Evolutionary conservation across 2,888 invertebrate species (phyloP).

Genomic region (Gymnosoma rotundatum): DNA sequence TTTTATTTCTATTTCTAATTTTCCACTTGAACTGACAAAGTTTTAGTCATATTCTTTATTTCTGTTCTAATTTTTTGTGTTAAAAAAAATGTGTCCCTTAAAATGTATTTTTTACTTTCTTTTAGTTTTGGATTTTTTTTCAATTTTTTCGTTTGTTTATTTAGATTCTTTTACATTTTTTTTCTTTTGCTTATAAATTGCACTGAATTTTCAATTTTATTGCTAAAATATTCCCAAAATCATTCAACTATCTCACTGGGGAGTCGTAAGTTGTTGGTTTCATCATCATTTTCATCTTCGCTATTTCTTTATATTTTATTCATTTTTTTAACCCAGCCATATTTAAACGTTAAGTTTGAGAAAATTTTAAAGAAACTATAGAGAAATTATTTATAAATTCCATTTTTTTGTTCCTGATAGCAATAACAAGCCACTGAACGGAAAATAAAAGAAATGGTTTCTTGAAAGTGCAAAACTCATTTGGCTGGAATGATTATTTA

Average conservation of each 20-base stretch:
- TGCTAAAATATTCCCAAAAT: slow-evolving; percentile 46
- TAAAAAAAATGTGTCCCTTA: background rate
- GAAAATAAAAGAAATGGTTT: background rate
- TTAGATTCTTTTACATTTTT: slow-evolving; percentile 21
- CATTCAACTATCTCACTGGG: slow-evolving; percentile 56
- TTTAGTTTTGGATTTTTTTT: background rate
- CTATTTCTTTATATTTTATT: background rate
- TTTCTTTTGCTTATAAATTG: background rate
- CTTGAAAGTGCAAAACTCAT: slow-evolving; percentile 31
- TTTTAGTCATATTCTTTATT: background rate
- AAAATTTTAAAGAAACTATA: slow-evolving; percentile 22
- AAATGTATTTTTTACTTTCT: background rate
- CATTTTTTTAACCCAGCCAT: slow-evolving; percentile 11
- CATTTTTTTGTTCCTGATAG: background rate
- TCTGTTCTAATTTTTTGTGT: background rate
- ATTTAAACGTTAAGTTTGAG: slow-evolving; percentile 8
- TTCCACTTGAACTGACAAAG: slow-evolving; percentile 41
- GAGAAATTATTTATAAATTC: slow-evolving; percentile 32
- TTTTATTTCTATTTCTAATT: slow-evolving; percentile 31
- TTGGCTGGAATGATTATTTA: slow-evolving; percentile 48
- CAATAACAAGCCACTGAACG: background rate
- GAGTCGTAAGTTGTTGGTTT: slow-evolving; percentile 56
- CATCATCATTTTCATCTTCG: slow-evolving; percentile 27
- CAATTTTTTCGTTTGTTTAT: slow-evolving; percentile 24
- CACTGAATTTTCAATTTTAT: slow-evolving; percentile 1